These are phyloP conservation scores for Priocnemis perturbator DNA, from an alignment of 2,888 invertebrate species.

Conservation along the genomic window DNA sequence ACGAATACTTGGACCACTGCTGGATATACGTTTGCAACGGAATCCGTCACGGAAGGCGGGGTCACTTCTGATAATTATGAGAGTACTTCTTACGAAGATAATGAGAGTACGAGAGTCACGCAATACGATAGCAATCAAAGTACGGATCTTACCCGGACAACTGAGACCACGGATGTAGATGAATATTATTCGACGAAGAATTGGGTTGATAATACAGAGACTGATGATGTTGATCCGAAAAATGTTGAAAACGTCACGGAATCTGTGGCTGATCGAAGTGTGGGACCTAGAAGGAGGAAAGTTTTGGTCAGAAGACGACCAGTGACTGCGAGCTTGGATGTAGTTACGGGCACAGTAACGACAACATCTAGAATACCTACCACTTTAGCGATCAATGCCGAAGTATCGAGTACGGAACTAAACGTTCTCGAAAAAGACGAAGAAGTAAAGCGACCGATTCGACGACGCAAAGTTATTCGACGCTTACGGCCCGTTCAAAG, in stretches of 20 bases:
- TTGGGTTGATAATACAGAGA: too few relatives aligned
- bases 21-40: neutral
- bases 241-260: conserved; percentile 2
- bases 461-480: too few relatives aligned
- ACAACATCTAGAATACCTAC: conserved; percentile 54
- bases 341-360: neutral
- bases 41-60: neutral
- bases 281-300: conserved; percentile 46
- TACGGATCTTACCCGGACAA: too few relatives aligned
- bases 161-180: too few relatives aligned
- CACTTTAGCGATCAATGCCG: conserved; percentile 45
- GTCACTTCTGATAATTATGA: neutral
- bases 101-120: neutral
- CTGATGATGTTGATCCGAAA: too few relatives aligned
- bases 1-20: neutral
- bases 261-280: neutral
- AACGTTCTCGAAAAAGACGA: conserved; percentile 9
- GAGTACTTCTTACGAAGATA: neutral
- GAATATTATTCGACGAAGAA: too few relatives aligned
- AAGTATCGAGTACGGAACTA: neutral
- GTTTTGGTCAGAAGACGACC: conserved; percentile 58
- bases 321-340: conserved; percentile 22
- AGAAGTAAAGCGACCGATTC: neutral
- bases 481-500: neutral
- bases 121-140: too few relatives aligned